phyloP scores from a whole-genome alignment of 2,113 vertebrate species.

The Bubalus kerabau region DNA sequence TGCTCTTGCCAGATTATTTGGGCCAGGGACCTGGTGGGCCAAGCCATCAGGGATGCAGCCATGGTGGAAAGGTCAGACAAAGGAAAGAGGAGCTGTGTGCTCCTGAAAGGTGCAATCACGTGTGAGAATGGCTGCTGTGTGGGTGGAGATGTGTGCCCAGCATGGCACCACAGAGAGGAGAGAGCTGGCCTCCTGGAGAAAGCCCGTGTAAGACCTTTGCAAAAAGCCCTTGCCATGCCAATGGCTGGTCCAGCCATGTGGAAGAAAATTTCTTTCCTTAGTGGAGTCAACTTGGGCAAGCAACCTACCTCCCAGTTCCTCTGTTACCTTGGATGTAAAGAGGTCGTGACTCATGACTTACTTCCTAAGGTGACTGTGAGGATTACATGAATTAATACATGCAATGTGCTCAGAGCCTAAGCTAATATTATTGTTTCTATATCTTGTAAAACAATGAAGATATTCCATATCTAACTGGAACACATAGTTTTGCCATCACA shows the following conservation, averaged over 20 bases:
- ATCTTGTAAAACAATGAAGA: neutral
- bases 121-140: neutral
- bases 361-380: neutral
- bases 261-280: neutral
- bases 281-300: neutral
- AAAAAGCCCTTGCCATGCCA: neutral
- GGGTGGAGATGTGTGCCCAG: neutral
- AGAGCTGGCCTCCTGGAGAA: neutral
- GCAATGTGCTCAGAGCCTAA: neutral
- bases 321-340: neutral
- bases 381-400: neutral
- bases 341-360: neutral
- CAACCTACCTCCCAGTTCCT: neutral
- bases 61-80: slow-evolving; percentile 37
- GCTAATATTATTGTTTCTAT: neutral
- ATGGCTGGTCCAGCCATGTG: neutral
- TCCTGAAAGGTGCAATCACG: slow-evolving; percentile 4
- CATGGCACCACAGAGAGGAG: neutral
- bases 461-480: neutral
- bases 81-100: neutral
- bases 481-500: neutral
- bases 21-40: slow-evolving; percentile 15
- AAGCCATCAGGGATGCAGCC: neutral
- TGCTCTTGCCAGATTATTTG: slow-evolving; percentile 38
- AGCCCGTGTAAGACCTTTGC: neutral